A percentile compares a stretch with the other conserved stretches of the same genome.
Conservation (phyloP, 1,140 invertebrate species). For the Popillia japonica region DNA sequence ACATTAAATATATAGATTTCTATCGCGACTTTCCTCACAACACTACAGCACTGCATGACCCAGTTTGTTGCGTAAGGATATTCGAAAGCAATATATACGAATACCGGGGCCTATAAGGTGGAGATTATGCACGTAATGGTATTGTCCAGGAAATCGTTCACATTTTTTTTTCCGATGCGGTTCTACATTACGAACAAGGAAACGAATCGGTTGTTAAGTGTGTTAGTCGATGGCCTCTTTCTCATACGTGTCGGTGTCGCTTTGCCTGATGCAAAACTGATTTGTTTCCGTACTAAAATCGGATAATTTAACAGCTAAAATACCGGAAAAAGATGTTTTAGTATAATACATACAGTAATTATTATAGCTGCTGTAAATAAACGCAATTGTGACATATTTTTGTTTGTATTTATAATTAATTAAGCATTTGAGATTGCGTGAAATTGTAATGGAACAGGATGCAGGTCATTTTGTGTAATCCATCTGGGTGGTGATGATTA, state of each 20-base stretch:
- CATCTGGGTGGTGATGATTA: too few species aligned
- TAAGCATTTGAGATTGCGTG: neutral
- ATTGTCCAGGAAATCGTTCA: neutral
- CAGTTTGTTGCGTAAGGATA: conserved; percentile 10
- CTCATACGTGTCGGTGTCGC: neutral
- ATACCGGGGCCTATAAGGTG: neutral
- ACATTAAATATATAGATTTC: neutral
- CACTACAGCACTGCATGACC: neutral
- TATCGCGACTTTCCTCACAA: neutral
- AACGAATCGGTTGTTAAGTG: neutral
- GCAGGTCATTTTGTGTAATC: too few species aligned
- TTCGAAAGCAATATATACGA: neutral
- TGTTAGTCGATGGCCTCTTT: conserved; percentile 7
- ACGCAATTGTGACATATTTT: neutral
- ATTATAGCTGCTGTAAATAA: neutral
- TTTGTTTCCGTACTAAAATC: conserved; percentile 6
- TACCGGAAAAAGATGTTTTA: neutral
- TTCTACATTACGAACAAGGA: neutral
- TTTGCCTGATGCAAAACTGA: neutral
- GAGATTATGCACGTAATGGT: neutral
- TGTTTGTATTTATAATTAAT: neutral
- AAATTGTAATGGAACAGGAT: neutral
- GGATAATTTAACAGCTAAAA: conserved; percentile 6
- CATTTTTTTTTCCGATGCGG: neutral
- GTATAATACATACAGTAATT: neutral